Evolutionary conservation across 2,888 invertebrate genomes (phyloP).

Genomic region (Patella caerulea): DNA sequence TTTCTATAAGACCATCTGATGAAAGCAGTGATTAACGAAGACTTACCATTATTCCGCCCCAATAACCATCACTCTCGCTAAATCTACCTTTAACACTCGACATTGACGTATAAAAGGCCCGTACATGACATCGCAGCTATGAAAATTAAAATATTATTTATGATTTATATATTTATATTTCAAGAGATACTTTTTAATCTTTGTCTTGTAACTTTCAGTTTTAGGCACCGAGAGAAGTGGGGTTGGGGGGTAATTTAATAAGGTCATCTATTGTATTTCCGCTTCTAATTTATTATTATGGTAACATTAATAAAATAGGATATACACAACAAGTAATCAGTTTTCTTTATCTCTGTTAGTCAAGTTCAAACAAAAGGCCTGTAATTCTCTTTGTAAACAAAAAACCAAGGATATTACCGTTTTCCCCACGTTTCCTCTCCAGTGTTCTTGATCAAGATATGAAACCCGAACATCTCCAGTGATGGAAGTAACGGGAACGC

Average conservation of each 20-base stretch:
- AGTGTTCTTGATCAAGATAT: constrained; percentile 22
- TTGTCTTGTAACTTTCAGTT: too few species aligned
- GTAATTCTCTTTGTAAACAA: background rate
- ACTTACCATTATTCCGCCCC: constrained; percentile 33
- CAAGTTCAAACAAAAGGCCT: too few species aligned
- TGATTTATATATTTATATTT: background rate
- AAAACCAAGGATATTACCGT: constrained; percentile 9
- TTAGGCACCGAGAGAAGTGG: too few species aligned
- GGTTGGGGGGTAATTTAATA: too few species aligned
- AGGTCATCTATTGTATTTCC: too few species aligned
- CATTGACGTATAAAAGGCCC: constrained; percentile 25
- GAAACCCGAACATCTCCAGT: constrained; percentile 19
- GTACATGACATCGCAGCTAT: constrained; percentile 32
- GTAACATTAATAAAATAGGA: too few species aligned
- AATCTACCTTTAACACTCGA: constrained; percentile 20
- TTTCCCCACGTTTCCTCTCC: constrained; percentile 28
- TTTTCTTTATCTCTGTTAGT: too few species aligned
- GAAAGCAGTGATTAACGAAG: too few species aligned
- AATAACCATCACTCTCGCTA: constrained; percentile 31
- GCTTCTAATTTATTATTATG: too few species aligned
- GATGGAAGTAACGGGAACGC: background rate
- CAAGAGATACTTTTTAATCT: too few species aligned
- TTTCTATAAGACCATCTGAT: too few species aligned
- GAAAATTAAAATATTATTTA: background rate
- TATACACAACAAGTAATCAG: too few species aligned